phyloP scores from a whole-genome alignment of 2,888 invertebrate species.

The Dermolepida albohirtum region DNA sequence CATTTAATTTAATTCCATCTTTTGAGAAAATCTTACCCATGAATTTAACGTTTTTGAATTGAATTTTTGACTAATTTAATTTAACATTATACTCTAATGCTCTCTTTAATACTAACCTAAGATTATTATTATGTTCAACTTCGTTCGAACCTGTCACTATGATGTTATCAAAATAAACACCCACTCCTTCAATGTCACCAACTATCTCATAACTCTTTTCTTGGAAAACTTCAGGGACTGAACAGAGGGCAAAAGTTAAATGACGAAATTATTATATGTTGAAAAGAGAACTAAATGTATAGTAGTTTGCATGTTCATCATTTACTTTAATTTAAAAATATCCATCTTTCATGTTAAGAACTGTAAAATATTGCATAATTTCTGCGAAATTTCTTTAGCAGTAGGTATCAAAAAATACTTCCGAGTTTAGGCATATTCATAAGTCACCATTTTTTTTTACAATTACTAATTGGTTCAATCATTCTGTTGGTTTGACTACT shows the following conservation, averaged over 20 bases:
- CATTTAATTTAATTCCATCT: conserved; percentile 44
- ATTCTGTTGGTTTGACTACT: conserved; percentile 1
- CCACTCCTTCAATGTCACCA: conserved; percentile 52
- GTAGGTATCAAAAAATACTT: conserved; percentile 44
- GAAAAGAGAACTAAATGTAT: conserved; percentile 54
- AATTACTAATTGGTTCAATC: conserved; percentile 2
- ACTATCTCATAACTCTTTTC: conserved; percentile 54
- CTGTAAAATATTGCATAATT: conserved; percentile 48
- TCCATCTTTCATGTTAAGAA: conserved; percentile 54
- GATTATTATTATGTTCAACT: conserved; percentile 50
- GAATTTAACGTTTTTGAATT: conserved; percentile 49
- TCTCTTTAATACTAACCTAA: conserved; percentile 38
- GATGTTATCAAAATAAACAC: conserved; percentile 57
- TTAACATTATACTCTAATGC: conserved; percentile 49
- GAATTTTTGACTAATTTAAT: conserved; percentile 52
- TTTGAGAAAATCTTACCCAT: conserved; percentile 49
- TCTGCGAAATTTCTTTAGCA: conserved; percentile 49
- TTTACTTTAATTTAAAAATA: conserved; percentile 55
- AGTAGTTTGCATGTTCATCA: conserved; percentile 50
- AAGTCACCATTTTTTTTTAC: conserved; percentile 20
- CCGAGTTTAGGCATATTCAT: conserved; percentile 20
- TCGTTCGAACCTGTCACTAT: conserved; percentile 41
- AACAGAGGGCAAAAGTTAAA: conserved; percentile 45
- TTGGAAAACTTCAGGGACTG: conserved; percentile 55
- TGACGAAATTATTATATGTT: conserved; percentile 51